Evolutionary conservation across 1,140 invertebrate species (phyloP), one percentile per base, ranked within the genome.

Genomic region (Magallana gigas): DNA sequence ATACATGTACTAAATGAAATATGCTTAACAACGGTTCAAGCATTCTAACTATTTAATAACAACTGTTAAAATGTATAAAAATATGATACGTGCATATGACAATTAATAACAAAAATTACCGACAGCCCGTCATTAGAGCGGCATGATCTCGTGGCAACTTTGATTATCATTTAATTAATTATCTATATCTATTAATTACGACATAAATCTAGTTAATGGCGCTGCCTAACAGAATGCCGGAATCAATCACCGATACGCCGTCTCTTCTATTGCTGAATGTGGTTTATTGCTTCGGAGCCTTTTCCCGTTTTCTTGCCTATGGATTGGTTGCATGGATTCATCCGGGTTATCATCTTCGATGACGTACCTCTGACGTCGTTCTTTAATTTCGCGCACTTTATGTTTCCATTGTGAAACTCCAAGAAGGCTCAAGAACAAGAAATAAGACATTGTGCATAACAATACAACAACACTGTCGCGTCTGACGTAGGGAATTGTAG

Each of bases 361-460:
- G 11, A 11, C 23, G 23, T 12, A 29, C 18, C 68, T 12, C 36
- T 29, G 9, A 11, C 23, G 23, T 29, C 68, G 68, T 29, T 76
- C 36, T 23, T 76, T 76, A 29, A 76, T 76, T 9, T 76, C 68
- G 23, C 18, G 68, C 1, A 76, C 23, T 76, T 76, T 76, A 29
- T 76, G 68, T 76, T 23, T 18, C 68, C 68, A 76, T 23, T 76
- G 68, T 29, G 68, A 76, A 76, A 76, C 23, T 76, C 68, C 68
- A 29, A 76, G 68, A 76, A 76, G 68, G 23, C 68, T 76, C 23
- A 76, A 76, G 68, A 76, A 76, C 36, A 76, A 29, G 68, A 76
- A 76, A 76, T 76, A 76, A 36, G 68, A 76, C 68, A 76, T 76
- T 23, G 68, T 76, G 68, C 68, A 76, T 76, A 76, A 11, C 36